phyloP scores from a whole-genome alignment of 2,797 vertebrate species.

The Adelosebastes latens region DNA sequence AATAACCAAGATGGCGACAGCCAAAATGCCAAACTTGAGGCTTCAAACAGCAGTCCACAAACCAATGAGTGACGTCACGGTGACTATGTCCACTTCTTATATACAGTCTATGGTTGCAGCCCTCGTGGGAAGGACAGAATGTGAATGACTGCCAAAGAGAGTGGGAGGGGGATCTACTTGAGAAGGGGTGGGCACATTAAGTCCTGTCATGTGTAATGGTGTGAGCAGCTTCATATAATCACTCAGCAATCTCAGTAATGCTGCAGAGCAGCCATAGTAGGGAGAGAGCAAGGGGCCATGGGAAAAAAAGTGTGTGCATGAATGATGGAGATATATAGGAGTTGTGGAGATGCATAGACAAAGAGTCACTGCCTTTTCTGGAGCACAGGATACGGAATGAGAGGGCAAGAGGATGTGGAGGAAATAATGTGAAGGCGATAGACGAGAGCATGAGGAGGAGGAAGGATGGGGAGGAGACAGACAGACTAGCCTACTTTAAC shows the following conservation, averaged over 20 bases:
- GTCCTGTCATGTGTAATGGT: conserved; percentile 71
- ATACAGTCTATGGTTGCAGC: no score
- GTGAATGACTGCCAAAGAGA: conserved; percentile 7
- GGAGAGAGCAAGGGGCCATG: background rate
- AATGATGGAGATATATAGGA: background rate
- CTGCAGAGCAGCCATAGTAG: conserved; percentile 18
- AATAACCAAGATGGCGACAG: no score
- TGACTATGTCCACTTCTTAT: no score
- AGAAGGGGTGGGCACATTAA: conserved; percentile 45
- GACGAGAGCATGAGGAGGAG: conserved; percentile 35
- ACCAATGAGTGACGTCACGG: no score
- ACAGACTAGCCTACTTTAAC: conserved; percentile 15
- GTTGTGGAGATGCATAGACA: background rate
- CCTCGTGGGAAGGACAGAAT: conserved; percentile 12
- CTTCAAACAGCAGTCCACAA: no score
- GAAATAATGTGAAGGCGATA: conserved; percentile 45
- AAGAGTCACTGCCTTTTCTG: conserved; percentile 1
- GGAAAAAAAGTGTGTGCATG: background rate
- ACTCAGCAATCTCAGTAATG: conserved; percentile 63
- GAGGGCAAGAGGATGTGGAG: conserved; percentile 51
- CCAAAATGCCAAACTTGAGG: no score
- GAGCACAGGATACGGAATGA: conserved; percentile 40
- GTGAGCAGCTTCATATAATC: conserved; percentile 63
- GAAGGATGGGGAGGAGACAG: conserved; percentile 65
- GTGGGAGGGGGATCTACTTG: conserved; percentile 7